phyloP scores from a whole-genome alignment of 2,888 invertebrate species.

The Crematogaster levior region DNA sequence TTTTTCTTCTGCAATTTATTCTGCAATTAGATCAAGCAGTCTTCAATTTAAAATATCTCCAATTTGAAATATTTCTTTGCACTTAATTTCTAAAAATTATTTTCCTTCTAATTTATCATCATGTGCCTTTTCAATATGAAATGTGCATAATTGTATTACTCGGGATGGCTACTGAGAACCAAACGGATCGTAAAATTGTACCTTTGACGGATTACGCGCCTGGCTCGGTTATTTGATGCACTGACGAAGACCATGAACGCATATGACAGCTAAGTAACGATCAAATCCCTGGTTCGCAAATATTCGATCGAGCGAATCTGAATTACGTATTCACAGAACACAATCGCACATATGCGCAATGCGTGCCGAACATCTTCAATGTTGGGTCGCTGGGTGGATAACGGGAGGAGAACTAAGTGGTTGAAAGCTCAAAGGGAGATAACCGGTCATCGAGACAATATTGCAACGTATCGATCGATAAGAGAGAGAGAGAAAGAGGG shows the following conservation, averaged over 20 bases:
- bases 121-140: neutral
- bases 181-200: constrained; percentile 25
- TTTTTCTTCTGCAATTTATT: neutral
- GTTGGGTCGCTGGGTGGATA: constrained; percentile 14
- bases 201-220: neutral
- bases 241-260: neutral
- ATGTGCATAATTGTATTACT: neutral
- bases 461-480: constrained; percentile 71
- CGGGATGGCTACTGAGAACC: neutral
- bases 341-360: constrained; percentile 49
- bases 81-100: neutral
- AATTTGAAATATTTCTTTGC: neutral
- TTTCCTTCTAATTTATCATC: neutral
- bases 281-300: constrained; percentile 42
- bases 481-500: constrained; percentile 2
- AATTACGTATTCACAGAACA: constrained; percentile 53
- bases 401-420: constrained; percentile 55
- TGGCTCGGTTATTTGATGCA: constrained; percentile 12
- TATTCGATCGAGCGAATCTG: constrained; percentile 58
- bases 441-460: constrained; percentile 72
- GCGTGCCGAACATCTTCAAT: constrained; percentile 23
- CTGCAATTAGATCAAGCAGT: neutral
- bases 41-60: neutral
- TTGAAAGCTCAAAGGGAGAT: constrained; percentile 72
- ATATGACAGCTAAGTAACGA: constrained; percentile 35